These are phyloP conservation scores for Erynnis tages DNA, from an alignment of 2,888 invertebrate species.

Conservation along the genomic window DNA sequence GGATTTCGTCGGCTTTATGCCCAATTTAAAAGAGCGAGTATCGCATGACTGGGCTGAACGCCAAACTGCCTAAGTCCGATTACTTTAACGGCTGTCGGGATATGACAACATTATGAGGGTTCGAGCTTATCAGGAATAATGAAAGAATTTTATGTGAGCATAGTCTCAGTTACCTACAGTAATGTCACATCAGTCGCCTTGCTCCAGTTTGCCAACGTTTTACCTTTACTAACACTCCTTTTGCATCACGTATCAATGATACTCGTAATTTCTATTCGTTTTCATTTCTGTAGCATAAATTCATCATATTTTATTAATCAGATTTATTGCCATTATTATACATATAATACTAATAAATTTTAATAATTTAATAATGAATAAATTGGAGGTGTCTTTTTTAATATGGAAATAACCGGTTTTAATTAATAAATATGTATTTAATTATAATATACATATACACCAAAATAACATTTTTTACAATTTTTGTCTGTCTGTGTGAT, in stretches of 20 bases:
- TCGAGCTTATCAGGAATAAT: not conserved
- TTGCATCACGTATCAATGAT: not conserved
- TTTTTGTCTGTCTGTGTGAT: too few species aligned
- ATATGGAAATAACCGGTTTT: too few species aligned
- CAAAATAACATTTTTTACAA: too few species aligned
- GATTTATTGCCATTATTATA: too few species aligned
- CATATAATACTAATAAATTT: too few species aligned
- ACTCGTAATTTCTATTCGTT: not conserved
- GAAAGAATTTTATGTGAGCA: slow-evolving; percentile 2
- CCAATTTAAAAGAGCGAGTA: too few species aligned
- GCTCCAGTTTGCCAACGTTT: not conserved
- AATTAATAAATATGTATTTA: too few species aligned
- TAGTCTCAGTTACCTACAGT: not conserved
- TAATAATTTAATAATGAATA: too few species aligned
- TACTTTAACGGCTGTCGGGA: slow-evolving; percentile 11
- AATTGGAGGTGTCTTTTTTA: too few species aligned
- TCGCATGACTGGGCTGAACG: slow-evolving; percentile 2
- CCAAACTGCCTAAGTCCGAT: slow-evolving; percentile 8
- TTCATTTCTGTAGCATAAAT: not conserved
- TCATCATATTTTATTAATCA: too few species aligned
- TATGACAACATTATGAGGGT: slow-evolving; percentile 11
- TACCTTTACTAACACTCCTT: not conserved
- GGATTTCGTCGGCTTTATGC: too few species aligned
- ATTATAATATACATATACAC: too few species aligned
- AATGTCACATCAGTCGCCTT: not conserved